Conservation (phyloP, 2,113 vertebrate genomes). For the Axis porcinus region DNA sequence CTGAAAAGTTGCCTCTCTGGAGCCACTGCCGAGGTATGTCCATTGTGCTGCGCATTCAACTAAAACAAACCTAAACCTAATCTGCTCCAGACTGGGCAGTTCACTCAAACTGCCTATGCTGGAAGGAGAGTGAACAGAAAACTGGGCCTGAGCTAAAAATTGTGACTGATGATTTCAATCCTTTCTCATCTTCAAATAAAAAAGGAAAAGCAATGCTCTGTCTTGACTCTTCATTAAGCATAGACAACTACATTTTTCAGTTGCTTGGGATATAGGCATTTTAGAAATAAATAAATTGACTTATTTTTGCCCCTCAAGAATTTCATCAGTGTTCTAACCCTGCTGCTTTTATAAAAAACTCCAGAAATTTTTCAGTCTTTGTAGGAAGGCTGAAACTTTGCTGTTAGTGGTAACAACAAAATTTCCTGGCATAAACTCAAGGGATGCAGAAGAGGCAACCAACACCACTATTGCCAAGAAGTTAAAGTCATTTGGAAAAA, state of each 20-base stretch:
- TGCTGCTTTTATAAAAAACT: constrained; percentile 10
- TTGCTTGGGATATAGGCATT: not conserved
- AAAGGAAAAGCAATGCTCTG: not conserved
- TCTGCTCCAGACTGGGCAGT: not conserved
- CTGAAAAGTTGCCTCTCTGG: not conserved
- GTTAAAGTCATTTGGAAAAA: not conserved
- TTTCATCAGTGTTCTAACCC: not conserved
- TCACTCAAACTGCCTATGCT: not conserved
- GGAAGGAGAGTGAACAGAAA: not conserved
- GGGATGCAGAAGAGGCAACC: not conserved
- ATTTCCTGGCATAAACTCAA: not conserved
- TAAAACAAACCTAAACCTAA: not conserved
- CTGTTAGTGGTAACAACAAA: not conserved
- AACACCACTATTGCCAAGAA: not conserved
- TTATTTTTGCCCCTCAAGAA: not conserved
- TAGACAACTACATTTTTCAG: not conserved
- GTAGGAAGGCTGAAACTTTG: not conserved
- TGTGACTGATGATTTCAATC: not conserved
- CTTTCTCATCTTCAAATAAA: not conserved
- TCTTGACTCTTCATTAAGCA: not conserved
- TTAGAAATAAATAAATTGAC: not conserved
- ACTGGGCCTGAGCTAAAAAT: not conserved
- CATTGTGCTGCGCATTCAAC: not conserved
- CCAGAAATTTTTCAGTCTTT: constrained; percentile 20
- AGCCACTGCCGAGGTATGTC: not conserved